These are phyloP conservation scores for Lasiommata megera DNA, from an alignment of 2,888 invertebrate genomes.

Conservation along the genomic window DNA sequence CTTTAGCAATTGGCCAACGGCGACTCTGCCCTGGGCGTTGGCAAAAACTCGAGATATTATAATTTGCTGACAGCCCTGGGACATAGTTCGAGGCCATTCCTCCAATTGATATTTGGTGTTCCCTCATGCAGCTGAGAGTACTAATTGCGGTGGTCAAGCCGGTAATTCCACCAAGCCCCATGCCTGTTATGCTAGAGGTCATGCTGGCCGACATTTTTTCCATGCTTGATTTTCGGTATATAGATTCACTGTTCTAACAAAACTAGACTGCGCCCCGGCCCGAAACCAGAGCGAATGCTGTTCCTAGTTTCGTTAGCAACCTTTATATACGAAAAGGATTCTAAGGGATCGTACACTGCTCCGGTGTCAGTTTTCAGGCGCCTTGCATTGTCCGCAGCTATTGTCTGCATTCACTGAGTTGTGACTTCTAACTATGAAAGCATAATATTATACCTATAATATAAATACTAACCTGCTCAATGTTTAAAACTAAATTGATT, in stretches of 20 bases:
- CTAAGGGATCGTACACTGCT: conserved; percentile 60
- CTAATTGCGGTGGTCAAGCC: conserved; percentile 71
- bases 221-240: conserved; percentile 67
- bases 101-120: conserved; percentile 74
- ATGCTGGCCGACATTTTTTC: conserved; percentile 78
- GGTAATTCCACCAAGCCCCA: conserved; percentile 75
- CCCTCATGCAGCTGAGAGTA: conserved; percentile 69
- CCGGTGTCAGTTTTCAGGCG: conserved; percentile 65
- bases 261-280: conserved; percentile 62
- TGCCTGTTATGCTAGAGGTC: conserved; percentile 78
- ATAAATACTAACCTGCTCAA: no score
- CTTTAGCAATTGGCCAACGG: conserved; percentile 74
- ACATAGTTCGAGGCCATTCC: conserved; percentile 80
- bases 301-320: conserved; percentile 36
- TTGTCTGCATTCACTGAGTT: conserved; percentile 66
- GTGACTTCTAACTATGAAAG: conserved; percentile 41
- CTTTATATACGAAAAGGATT: conserved; percentile 56
- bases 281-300: conserved; percentile 73
- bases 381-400: conserved; percentile 53
- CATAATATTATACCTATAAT: background rate
- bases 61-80: conserved; percentile 73
- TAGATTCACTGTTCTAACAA: conserved; percentile 52
- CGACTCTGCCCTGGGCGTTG: conserved; percentile 76
- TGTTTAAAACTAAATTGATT: no score
- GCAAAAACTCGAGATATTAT: conserved; percentile 77